Base-by-base conservation (phyloP, 2,797 vertebrate species). In the Hemibagrus guttatus region DNA sequence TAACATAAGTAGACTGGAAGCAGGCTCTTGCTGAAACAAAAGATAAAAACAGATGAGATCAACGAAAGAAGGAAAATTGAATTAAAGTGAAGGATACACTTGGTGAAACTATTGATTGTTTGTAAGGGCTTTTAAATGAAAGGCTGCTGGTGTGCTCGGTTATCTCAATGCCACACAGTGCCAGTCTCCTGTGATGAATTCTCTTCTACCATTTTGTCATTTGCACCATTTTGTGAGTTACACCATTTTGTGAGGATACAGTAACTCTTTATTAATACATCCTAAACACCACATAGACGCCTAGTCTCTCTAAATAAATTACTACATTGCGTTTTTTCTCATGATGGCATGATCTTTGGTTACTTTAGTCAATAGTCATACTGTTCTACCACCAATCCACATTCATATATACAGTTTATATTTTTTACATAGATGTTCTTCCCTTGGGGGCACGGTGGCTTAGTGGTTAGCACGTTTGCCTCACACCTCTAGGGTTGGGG, bases 71-170 rank as follows among this genome's bases (percentile, higher is more conserved):
- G 68, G 88, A 92, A 89, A 89, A 88, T 89, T 81, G 84, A 92
- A 90, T 93, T 78, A 91, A 76, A 87, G 46, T 86, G 81, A 90
- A 79, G 78, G 68, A 89, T 83, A 64, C 63, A 86, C 82, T 90
- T 87, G 89, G 89, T 91, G 90, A 91, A 87, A 83, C 78, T 90
- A 91, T 91, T 90, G 91, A 91, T 92, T 90, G 71, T 76, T 85
- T 61, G 89, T 84, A 88, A 92, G 90, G 61, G 11, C 84, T 90
- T 39, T 88, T 87, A 91, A 91, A 92, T 93, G 88, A 95, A 92
- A 91, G 88, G 85, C 89, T 87, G 61, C 76, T 90, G 87, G 84
- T 89, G 74, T 23, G 3, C 56, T 78, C 35, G 72, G 58, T 23
- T 89, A 61, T 84, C 89, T 90, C 90, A 87, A 78, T 84, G 58